phyloP scores from a whole-genome alignment of 2,797 vertebrate genomes.

The Champsocephalus gunnari region DNA sequence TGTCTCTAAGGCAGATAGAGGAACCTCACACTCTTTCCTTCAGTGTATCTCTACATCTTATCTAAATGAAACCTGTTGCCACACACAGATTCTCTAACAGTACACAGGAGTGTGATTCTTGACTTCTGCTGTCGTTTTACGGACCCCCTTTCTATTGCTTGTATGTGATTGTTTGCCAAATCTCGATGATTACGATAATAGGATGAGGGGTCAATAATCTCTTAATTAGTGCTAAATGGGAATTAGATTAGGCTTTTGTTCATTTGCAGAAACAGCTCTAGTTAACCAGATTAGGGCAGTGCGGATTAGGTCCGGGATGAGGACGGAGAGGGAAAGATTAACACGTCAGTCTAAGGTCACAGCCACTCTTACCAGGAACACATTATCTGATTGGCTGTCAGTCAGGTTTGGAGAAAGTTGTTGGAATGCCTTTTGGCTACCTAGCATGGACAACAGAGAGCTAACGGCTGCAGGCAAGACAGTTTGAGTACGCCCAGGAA shows the following conservation, averaged over 20 bases:
- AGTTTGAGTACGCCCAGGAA: constrained; percentile 19
- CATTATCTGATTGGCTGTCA: constrained; percentile 46
- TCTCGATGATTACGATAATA: constrained; percentile 72
- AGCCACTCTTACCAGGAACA: constrained; percentile 10
- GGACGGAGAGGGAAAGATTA: constrained; percentile 35
- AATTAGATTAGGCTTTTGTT: constrained; percentile 79
- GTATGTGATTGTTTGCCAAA: constrained; percentile 51
- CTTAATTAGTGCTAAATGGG: constrained; percentile 82
- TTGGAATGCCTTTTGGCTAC: constrained; percentile 13
- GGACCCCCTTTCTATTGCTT: constrained; percentile 28
- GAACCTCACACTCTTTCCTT: constrained; percentile 51
- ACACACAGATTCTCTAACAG: constrained; percentile 43
- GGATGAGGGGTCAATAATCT: constrained; percentile 78
- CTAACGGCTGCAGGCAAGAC: constrained; percentile 16
- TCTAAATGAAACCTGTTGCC: constrained; percentile 40
- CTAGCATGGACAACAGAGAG: constrained; percentile 8
- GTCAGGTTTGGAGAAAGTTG: constrained; percentile 35
- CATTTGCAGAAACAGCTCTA: constrained; percentile 67
- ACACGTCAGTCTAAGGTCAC: constrained; percentile 31
- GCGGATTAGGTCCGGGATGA: constrained; percentile 66
- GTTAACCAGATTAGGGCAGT: constrained; percentile 78
- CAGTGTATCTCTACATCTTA: constrained; percentile 61
- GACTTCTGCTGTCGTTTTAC: constrained; percentile 27
- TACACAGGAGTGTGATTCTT: constrained; percentile 21
- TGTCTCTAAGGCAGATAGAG: constrained; percentile 52